Evolutionary conservation across 1,140 invertebrate species (phyloP).

Genomic region (Augochlora pura): DNA sequence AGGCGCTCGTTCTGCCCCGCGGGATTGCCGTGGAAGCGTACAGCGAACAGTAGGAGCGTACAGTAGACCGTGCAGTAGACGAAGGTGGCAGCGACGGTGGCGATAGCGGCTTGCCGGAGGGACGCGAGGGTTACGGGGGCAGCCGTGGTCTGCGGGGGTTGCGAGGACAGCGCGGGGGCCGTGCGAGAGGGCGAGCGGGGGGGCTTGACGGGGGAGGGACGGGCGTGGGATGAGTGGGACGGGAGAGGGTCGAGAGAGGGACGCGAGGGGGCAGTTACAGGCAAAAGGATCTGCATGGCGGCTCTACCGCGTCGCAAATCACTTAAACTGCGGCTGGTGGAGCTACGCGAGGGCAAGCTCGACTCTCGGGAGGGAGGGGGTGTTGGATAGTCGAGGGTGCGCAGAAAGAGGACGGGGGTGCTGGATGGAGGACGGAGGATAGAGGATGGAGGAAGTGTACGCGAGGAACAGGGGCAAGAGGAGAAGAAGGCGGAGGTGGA

Average conservation of each 20-base stretch:
- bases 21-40: constrained; percentile 41
- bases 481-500: constrained; percentile 65
- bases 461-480: constrained; percentile 59
- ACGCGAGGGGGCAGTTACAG: constrained; percentile 64
- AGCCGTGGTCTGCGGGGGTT: too few relatives aligned
- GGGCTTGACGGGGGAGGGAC: too few relatives aligned
- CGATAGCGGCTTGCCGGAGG: not conserved
- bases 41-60: too few relatives aligned
- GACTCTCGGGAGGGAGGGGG: constrained; percentile 55
- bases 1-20: constrained; percentile 64
- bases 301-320: constrained; percentile 80
- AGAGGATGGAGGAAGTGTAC: constrained; percentile 59
- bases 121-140: too few relatives aligned
- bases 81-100: constrained; percentile 42
- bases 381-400: constrained; percentile 61
- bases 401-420: constrained; percentile 11
- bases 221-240: too few relatives aligned
- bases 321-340: constrained; percentile 78
- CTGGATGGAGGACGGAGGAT: constrained; percentile 59
- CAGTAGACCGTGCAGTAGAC: constrained; percentile 33
- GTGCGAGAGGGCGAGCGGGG: too few relatives aligned
- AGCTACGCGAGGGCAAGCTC: constrained; percentile 66
- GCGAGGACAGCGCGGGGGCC: too few relatives aligned
- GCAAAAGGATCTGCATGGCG: constrained; percentile 80
- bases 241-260: constrained; percentile 26